These are phyloP conservation scores for Molorchus minor DNA, from an alignment of 2,888 invertebrate genomes.

Conservation along the genomic window DNA sequence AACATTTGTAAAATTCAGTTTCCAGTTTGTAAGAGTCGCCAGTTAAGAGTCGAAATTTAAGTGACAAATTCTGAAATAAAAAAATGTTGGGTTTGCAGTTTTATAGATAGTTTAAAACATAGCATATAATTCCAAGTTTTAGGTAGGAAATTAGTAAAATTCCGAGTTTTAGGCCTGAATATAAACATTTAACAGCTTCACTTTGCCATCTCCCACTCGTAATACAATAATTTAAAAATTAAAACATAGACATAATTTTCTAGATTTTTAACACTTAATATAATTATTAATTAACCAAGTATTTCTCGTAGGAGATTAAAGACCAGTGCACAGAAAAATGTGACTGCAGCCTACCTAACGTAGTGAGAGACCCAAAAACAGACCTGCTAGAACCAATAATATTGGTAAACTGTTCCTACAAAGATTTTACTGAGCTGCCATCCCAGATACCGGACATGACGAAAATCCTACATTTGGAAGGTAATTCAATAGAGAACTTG, in stretches of 20 bases:
- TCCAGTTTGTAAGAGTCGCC: too few relatives aligned
- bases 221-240: neutral
- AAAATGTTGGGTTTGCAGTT: too few relatives aligned
- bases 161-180: too few relatives aligned
- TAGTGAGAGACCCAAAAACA: constrained; percentile 65
- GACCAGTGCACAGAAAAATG: constrained; percentile 71
- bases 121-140: too few relatives aligned
- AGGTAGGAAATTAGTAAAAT: too few relatives aligned
- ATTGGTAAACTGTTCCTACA: constrained; percentile 73
- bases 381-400: constrained; percentile 66
- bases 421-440: constrained; percentile 69
- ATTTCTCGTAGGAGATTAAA: constrained; percentile 46
- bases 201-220: neutral
- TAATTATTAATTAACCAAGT: neutral
- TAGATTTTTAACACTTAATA: neutral
- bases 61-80: too few relatives aligned
- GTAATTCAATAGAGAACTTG: constrained; percentile 72
- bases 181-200: neutral
- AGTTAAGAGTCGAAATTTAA: too few relatives aligned
- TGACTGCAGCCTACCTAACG: constrained; percentile 71
- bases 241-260: neutral
- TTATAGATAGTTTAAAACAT: too few relatives aligned
- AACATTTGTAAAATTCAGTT: too few relatives aligned
- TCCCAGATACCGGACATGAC: constrained; percentile 71
- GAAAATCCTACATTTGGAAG: constrained; percentile 71